Evolutionary conservation across 2,113 vertebrate genomes (phyloP).

Genomic region (Fukomys damarensis): DNA sequence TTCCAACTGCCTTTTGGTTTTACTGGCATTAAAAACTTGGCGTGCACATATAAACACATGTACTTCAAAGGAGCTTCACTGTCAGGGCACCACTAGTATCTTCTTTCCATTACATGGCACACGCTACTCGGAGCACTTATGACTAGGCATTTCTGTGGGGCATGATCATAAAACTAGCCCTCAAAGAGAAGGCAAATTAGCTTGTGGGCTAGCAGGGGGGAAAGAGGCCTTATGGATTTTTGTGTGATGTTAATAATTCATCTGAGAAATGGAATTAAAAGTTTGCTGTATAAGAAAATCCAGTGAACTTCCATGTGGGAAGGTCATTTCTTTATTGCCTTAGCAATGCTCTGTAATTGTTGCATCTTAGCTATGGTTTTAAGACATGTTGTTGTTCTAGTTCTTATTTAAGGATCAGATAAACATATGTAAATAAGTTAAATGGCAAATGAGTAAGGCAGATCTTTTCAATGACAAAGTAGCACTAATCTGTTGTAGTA

Average conservation of each 20-base stretch:
- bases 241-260: conserved; percentile 3
- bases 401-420: conserved; percentile 44
- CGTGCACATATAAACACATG: conserved; percentile 54
- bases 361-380: background rate
- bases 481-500: conserved; percentile 29
- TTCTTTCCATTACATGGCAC: conserved; percentile 63
- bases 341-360: background rate
- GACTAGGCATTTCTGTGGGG: conserved; percentile 45
- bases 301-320: background rate
- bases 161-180: conserved; percentile 4
- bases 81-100: background rate
- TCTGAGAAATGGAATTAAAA: conserved; percentile 53
- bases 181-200: conserved; percentile 48
- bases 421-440: background rate
- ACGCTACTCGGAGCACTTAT: conserved; percentile 20
- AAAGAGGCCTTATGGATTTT: background rate
- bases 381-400: background rate
- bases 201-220: background rate
- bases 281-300: background rate
- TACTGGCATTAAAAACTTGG: conserved; percentile 73
- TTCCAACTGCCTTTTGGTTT: conserved; percentile 63
- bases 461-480: background rate
- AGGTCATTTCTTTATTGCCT: conserved; percentile 23
- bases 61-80: conserved; percentile 73
- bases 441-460: conserved; percentile 23